Evolutionary conservation across 2,888 invertebrate species (phyloP), one percentile per base, ranked within the genome.

Genomic region (Lepidonotus clava): DNA sequence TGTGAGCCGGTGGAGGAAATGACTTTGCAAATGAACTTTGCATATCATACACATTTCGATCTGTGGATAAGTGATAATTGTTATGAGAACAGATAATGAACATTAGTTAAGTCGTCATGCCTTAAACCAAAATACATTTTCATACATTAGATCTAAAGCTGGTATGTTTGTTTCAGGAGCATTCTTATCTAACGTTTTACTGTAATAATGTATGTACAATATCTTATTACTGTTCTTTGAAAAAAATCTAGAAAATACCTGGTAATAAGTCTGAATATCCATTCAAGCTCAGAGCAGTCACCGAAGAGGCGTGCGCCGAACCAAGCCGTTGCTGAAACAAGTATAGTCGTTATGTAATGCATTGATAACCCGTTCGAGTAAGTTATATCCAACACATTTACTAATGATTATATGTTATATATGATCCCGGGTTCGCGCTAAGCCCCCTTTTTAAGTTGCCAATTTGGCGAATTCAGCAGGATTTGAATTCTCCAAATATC

Each of bases 321-420:
- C 85, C 85, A 21, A 85, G 85, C n/a, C 85, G 85, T 40, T 85
- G 40, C 85, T 85, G 38, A 38, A 67, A 66, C 46, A 83, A 46
- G 41, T 36, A 14, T 21, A 66, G n/a, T 8, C 8, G 28, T 66
- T 66, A 28, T 24, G 6, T 24, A 66, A 28, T 6, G 6, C 8
- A 28, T 24, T 66, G 66, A 11, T 6, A 28, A 8, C 8, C 6
- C 24, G 28, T 66, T 46, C 8, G 46, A 46, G 46, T 46, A 46
- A 46, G 46, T 46, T 46, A 18, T 46, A 18, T 46, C 18, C 8
- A 18, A 11, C 8, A 11, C 46, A 46, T 18, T 46, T 46, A 46
- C n/a, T n/a, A n/a, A n/a, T n/a, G n/a, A n/a, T n/a, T n/a, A n/a
- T n/a, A n/a, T n/a, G n/a, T n/a, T n/a, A n/a, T n/a, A n/a, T n/a